Evolutionary conservation across 2,113 vertebrate genomes (phyloP), one percentile per base, ranked within the genome.

Genomic region (Tetrao urogallus): DNA sequence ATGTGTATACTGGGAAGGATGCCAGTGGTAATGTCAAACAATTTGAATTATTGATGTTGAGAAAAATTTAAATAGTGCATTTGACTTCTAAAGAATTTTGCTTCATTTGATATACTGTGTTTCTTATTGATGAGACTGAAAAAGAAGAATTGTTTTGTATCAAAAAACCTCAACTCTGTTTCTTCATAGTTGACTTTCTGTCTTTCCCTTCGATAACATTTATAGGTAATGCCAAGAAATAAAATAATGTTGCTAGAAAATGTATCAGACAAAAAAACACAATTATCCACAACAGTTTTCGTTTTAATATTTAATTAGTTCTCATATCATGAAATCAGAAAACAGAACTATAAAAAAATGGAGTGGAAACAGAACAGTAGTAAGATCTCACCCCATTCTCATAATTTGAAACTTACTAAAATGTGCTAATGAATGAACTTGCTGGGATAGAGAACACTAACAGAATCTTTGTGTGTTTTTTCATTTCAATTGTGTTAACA

Each of bases 1-100:
- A 94, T 96, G 81, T 22, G 1, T 95, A 65, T 88, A 85, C 96
- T 75, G 97, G 95, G 96, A 97, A 86, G 42, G 47, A 45, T 65
- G 92, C 95, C 97, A 95, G 54, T 72, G 56, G 79, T 90, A 91
- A 93, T 88, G 93, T 93, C 96, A 96, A 94, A 95, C 88, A 96
- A 73, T 92, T 90, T 92, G 91, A 92, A 95, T 95, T 92, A 95
- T 78, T 96, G 72, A 93, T 82, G 86, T 89, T 92, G 92, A 95
- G 83, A 93, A 96, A 94, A 86, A 80, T 90, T 95, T 80, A 85
- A 93, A 76, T 82, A 94, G 82, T 83, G 30, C 47, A 42, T 82
- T 73, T 38, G 66, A 86, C 43, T 90, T 92, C 57, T 89, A 56
- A 91, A 77, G 64, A 80, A 81, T 43, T 84, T 47, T 60, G 16